Evolutionary conservation across 2,797 vertebrate genomes (phyloP).

Genomic region (Merluccius polli): DNA sequence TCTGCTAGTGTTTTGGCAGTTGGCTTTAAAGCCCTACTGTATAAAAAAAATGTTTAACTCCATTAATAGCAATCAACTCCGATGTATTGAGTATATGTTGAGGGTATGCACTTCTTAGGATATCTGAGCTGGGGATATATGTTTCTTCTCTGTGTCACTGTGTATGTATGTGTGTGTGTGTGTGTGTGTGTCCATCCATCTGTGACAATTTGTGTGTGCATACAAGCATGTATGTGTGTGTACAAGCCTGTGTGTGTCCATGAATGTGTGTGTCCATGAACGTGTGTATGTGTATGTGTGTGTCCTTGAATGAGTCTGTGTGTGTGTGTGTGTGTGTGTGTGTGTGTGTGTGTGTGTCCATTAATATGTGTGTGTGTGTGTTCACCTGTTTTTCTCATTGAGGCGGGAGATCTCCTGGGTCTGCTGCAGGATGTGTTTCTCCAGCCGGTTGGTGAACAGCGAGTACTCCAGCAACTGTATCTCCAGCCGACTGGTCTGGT

Average conservation of each 20-base stretch:
- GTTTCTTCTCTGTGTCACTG: neutral
- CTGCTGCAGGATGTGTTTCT: conserved; percentile 80
- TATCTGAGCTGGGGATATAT: neutral
- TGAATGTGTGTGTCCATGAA: neutral
- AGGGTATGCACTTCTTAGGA: neutral
- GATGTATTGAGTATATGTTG: neutral
- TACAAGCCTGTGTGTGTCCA: neutral
- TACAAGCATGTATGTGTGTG: neutral
- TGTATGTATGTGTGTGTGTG: neutral
- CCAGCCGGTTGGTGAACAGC: conserved; percentile 76
- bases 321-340: neutral
- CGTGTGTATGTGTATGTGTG: neutral
- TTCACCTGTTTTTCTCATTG: conserved; percentile 79
- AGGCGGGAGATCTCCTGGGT: conserved; percentile 78
- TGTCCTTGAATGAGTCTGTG: neutral
- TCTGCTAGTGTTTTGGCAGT: neutral
- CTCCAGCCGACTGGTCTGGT: conserved; percentile 81
- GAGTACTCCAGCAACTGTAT: conserved; percentile 81
- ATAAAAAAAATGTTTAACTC: neutral
- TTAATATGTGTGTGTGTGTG: neutral
- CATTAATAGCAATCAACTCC: neutral
- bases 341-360: neutral
- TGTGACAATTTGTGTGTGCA: neutral
- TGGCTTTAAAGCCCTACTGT: neutral
- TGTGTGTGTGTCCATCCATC: neutral